Evolutionary conservation across 2,113 vertebrate genomes (phyloP).

Genomic region (Panurus biarmicus): DNA sequence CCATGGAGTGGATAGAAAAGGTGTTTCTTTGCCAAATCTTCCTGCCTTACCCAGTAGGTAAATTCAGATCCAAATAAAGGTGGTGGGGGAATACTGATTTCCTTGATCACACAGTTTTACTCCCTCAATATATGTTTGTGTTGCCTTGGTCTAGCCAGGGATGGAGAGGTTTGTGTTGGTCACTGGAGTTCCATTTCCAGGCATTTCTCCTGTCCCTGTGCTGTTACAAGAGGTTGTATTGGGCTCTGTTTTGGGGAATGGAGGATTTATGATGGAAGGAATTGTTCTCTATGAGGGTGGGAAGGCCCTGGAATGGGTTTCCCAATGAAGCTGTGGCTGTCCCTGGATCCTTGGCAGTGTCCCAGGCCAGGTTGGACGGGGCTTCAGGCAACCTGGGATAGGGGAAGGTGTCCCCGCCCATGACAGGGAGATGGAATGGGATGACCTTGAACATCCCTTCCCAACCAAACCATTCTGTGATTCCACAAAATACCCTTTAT

Average conservation of each 20-base stretch:
- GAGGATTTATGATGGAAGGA: neutral
- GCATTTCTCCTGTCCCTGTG: neutral
- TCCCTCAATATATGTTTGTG: fast-evolving
- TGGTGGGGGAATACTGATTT: neutral
- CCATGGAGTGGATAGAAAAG: neutral
- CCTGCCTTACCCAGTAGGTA: neutral
- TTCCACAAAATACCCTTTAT: neutral
- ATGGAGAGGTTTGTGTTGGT: neutral
- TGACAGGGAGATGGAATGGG: neutral
- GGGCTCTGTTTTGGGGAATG: neutral
- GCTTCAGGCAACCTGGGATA: fast-evolving
- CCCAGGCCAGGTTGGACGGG: fast-evolving
- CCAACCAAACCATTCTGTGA: neutral
- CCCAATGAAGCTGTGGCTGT: neutral
- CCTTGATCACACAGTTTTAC: neutral
- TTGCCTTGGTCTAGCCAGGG: neutral
- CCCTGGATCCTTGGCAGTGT: neutral
- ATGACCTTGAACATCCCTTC: neutral
- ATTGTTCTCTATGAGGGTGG: neutral
- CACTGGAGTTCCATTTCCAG: neutral
- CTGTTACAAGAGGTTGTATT: neutral
- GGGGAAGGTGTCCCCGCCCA: neutral
- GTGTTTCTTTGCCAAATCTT: neutral
- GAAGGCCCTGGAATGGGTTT: neutral
- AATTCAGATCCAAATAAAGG: neutral